Evolutionary conservation across 2,888 invertebrate genomes (phyloP), one percentile per base, ranked within the genome.

Genomic region (Petrophora chlorosata): DNA sequence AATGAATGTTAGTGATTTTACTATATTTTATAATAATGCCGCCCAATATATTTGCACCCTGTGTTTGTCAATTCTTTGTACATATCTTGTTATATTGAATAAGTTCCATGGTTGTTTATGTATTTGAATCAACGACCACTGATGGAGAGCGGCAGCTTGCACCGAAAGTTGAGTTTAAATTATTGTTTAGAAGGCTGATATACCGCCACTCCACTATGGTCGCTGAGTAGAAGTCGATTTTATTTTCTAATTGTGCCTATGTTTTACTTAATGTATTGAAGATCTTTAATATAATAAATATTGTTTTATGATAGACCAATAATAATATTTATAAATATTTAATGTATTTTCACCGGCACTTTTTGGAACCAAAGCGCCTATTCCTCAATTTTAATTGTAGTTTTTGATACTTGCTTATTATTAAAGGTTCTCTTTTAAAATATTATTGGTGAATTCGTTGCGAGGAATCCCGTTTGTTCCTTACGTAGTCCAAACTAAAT

Each of bases 61-160:
- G 61, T 56, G 40, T 65, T 67, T 66, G 74, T 76, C 76, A 77
- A 77, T 74, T 77, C 46, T 43, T 68, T 73, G 71, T 72, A 76
- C 76, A 76, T 76, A 75, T 75, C 69, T 59, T 65, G 60, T 61
- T 69, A 60, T 59, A 44, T n/a, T n/a, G n/a, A n/a, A n/a, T 59
- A 35, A 45, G 36, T 63, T 54, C 46, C 56, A 67, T 59, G 53
- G 59, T 47, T 66, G 60, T 68, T 64, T 61, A 29, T 17, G 23
- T 47, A 40, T 36, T 25, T 35, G 25, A 5, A 19, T 19, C n/a
- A n/a, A n/a, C n/a, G n/a, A n/a, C n/a, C n/a, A n/a, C n/a, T n/a
- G n/a, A n/a, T n/a, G n/a, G n/a, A n/a, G n/a, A n/a, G n/a, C n/a
- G n/a, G n/a, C n/a, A n/a, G n/a, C n/a, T n/a, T n/a, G n/a, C n/a